phyloP scores from a whole-genome alignment of 2,797 vertebrate genomes.

The Taeniopygia guttata region DNA sequence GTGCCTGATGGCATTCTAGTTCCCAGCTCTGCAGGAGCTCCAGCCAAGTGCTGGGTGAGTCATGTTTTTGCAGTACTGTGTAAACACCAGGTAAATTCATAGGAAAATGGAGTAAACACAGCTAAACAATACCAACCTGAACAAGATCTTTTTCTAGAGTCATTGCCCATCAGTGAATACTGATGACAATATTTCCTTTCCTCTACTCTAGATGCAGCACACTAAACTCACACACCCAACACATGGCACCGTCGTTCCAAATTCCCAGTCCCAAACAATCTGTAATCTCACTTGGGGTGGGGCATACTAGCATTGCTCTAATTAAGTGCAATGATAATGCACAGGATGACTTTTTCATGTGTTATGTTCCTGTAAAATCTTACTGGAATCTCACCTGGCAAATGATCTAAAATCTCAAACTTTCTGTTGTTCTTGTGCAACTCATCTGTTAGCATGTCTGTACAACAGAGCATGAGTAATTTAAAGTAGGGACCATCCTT shows the following conservation, averaged over 20 bases:
- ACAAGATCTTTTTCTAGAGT: neutral
- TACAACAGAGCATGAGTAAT: slow-evolving; percentile 52
- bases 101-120: neutral
- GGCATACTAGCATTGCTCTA: neutral
- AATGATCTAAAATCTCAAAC: slow-evolving; percentile 37
- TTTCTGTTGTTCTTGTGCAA: slow-evolving; percentile 55
- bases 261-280: neutral
- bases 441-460: slow-evolving; percentile 17
- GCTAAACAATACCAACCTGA: neutral
- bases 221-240: neutral
- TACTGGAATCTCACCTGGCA: slow-evolving; percentile 40
- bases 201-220: neutral
- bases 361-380: slow-evolving; percentile 22
- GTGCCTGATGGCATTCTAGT: neutral
- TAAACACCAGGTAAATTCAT: neutral
- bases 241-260: neutral
- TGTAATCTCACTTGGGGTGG: neutral
- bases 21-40: neutral
- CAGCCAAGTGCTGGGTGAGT: neutral
- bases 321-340: neutral
- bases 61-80: neutral
- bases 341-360: neutral
- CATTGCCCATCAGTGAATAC: neutral
- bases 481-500: slow-evolving; percentile 8
- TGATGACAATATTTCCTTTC: neutral